Percentiles rank a stretch among this genome's conserved stretches.
phyloP scores from a whole-genome alignment of 2,888 invertebrate species.

The Auanema sp. region DNA sequence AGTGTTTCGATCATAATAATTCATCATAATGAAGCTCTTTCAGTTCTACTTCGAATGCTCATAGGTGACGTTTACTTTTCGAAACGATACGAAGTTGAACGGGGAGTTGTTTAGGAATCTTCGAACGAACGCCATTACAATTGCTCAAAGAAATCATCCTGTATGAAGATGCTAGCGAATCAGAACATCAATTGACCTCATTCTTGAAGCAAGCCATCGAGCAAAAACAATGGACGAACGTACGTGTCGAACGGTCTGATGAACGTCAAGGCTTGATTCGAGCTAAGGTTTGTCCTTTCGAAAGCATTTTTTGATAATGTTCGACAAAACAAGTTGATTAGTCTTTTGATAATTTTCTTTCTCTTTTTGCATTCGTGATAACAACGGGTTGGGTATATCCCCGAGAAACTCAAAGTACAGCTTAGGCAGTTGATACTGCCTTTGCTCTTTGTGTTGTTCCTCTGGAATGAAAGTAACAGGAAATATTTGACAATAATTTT shows the following conservation, averaged over 20 bases:
- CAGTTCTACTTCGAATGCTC: slow-evolving; percentile 79
- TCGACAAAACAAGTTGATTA: slow-evolving; percentile 2
- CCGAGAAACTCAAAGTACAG: too few species aligned
- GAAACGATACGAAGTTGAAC: neutral
- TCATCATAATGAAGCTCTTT: slow-evolving; percentile 98
- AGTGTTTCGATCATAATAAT: slow-evolving; percentile 81
- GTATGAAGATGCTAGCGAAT: slow-evolving; percentile 63
- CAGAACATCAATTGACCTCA: slow-evolving; percentile 32
- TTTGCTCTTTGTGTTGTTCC: too few species aligned
- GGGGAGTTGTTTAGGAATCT: slow-evolving; percentile 27
- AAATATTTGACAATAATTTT: neutral
- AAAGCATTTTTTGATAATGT: neutral
- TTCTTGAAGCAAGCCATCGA: slow-evolving; percentile 47
- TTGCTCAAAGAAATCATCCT: slow-evolving; percentile 62
- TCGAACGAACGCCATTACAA: slow-evolving; percentile 47
- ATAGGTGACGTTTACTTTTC: slow-evolving; percentile 23
- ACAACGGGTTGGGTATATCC: too few species aligned
- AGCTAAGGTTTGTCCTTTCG: slow-evolving; percentile 25
- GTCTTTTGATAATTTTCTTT: too few species aligned
- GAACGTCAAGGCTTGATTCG: slow-evolving; percentile 42
- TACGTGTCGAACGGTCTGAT: slow-evolving; percentile 36
- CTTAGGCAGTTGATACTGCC: too few species aligned
- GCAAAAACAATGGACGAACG: slow-evolving; percentile 31
- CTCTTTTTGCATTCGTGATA: too few species aligned
- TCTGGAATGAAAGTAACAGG: neutral